Evolutionary conservation across 1,140 invertebrate species (phyloP), one percentile per base, ranked within the genome.

Genomic region (Idris sp.): DNA sequence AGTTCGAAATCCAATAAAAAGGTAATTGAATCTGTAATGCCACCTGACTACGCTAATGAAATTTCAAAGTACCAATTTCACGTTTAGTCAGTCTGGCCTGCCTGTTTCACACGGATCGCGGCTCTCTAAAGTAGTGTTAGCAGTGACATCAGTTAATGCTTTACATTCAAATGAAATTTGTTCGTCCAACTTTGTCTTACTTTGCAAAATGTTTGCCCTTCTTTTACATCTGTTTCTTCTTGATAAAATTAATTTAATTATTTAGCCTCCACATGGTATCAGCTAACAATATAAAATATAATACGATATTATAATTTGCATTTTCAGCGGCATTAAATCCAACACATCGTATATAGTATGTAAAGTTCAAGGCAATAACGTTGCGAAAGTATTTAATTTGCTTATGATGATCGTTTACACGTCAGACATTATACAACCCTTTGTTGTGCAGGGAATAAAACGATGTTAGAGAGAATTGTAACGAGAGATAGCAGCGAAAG

Each of bases 31-130:
- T 87, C 84, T 85, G 85, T 86, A 84, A 87, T 84, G 84, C 84
- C 83, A 86, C 83, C 84, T 87, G 85, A 87, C 85, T 87, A 85
- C 79, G 80, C 84, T 87, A 87, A 87, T 87, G 85, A 87, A 87
- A 87, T 87, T 87, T 87, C 85, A 84, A 87, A 87, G 82, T 86
- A 86, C 84, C 85, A 87, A 87, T 87, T 86, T 86, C 84, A 86
- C 84, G 84, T 83, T 86, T 82, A 82, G 80, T 77, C 80, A 71
- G 73, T 71, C 73, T 75, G 53, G 73, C 65, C 73, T 75, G 71
- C 74, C 74, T 72, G 74, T 72, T 76, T 62, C 65, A 76, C 67
- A 76, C 56, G 74, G 74, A 62, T 76, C 74, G 56, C 74, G 74
- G 71, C 74, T 61, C 59, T 56, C 65, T 49, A 65, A 71, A 71